Conservation (phyloP, 2,888 invertebrate species). For the Ptilodon capucinus region DNA sequence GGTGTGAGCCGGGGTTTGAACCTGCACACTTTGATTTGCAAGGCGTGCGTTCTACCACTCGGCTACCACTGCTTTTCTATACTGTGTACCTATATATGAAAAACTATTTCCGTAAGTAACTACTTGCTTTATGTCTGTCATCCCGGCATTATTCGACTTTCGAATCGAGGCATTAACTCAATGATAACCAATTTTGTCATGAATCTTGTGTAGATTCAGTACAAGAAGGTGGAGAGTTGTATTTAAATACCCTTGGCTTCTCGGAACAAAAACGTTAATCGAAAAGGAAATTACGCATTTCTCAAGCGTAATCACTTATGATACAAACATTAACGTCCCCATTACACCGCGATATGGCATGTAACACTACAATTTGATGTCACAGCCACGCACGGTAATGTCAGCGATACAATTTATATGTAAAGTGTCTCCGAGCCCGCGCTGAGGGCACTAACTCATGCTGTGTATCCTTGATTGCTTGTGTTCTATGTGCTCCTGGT, state of each 20-base stretch:
- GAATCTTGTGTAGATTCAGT: too few relatives aligned
- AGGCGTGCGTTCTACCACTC: too few relatives aligned
- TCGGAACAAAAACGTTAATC: not conserved
- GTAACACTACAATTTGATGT: not conserved
- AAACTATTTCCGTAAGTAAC: too few relatives aligned
- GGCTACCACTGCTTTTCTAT: too few relatives aligned
- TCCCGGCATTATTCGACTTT: too few relatives aligned
- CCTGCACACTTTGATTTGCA: too few relatives aligned
- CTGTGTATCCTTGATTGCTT: conserved; percentile 20
- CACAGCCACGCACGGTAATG: conserved; percentile 5
- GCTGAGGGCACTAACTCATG: conserved; percentile 21
- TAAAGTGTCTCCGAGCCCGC: conserved; percentile 17
- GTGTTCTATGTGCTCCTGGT: conserved; percentile 15
- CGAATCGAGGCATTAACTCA: too few relatives aligned
- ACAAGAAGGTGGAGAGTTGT: too few relatives aligned
- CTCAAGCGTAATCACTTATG: not conserved
- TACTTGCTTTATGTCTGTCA: too few relatives aligned
- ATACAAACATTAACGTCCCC: not conserved
- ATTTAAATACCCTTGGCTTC: not conserved
- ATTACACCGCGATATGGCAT: not conserved
- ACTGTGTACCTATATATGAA: too few relatives aligned
- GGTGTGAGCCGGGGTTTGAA: too few relatives aligned
- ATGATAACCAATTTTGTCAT: too few relatives aligned
- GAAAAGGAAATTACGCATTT: not conserved
- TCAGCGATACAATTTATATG: conserved; percentile 22